Evolutionary conservation across 2,113 vertebrate genomes (phyloP).

Genomic region (Catharus fuscescens): DNA sequence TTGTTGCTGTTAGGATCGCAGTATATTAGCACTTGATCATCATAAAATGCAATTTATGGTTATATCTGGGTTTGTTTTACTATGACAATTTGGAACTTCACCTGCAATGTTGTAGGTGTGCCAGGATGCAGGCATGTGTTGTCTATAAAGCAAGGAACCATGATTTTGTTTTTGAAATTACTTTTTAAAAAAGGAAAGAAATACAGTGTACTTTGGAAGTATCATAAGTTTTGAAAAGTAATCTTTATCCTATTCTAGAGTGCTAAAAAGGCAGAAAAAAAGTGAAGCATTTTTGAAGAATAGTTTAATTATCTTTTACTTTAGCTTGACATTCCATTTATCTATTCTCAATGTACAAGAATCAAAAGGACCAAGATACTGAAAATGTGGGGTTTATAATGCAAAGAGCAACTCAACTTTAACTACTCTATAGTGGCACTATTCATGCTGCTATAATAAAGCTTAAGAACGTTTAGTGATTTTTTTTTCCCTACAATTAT

Average conservation of each 20-base stretch:
- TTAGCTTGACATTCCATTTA: slow-evolving; percentile 15
- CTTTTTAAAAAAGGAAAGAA: neutral
- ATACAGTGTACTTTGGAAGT: neutral
- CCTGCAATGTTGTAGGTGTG: neutral
- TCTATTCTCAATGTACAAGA: slow-evolving; percentile 12
- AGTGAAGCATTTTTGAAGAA: neutral
- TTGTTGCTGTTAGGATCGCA: neutral
- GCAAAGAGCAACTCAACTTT: slow-evolving; percentile 73
- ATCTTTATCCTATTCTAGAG: neutral
- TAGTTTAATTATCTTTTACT: neutral
- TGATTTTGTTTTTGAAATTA: neutral
- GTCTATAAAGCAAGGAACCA: neutral
- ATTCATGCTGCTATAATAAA: slow-evolving; percentile 80
- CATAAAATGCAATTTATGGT: neutral
- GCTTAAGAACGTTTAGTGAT: slow-evolving; percentile 79
- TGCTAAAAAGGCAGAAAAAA: neutral
- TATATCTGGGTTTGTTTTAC: neutral
- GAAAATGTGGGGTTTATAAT: slow-evolving; percentile 69
- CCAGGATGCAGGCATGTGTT: neutral
- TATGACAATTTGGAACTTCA: neutral
- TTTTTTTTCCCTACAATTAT: slow-evolving; percentile 80
- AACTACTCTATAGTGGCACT: slow-evolving; percentile 76
- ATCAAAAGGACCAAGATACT: slow-evolving; percentile 46
- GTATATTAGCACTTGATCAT: neutral
- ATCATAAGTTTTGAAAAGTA: neutral